Conservation (phyloP, 2,888 invertebrate species). For the Megalurothrips usitatus region DNA sequence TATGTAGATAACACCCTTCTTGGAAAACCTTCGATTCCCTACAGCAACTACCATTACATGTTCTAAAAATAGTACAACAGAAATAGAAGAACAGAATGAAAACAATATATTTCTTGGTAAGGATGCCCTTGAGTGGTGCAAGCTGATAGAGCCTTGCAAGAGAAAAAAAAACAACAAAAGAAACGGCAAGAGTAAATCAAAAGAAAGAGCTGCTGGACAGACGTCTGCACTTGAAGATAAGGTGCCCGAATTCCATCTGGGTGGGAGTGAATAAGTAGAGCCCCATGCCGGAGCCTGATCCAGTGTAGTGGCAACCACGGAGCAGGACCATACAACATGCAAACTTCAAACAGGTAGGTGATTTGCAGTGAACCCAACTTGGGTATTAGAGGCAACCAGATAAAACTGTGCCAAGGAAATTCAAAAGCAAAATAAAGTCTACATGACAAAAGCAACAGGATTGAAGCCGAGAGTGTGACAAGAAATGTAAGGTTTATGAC, state of each 20-base stretch:
- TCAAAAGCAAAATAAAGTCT: too few relatives aligned
- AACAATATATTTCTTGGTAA: background rate
- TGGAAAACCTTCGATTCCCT: too few relatives aligned
- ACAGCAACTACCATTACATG: too few relatives aligned
- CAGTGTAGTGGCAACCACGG: background rate
- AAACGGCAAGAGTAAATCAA: background rate
- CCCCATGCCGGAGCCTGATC: background rate
- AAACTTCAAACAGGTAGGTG: background rate
- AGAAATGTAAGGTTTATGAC: background rate
- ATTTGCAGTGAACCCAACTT: background rate
- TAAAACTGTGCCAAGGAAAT: too few relatives aligned
- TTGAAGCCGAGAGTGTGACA: background rate
- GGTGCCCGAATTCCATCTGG: background rate
- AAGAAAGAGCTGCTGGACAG: background rate
- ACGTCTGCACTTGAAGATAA: slow-evolving; percentile 1
- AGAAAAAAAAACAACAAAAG: slow-evolving; percentile 1
- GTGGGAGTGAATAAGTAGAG: background rate
- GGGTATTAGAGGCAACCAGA: background rate
- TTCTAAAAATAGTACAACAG: background rate
- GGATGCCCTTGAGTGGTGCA: background rate
- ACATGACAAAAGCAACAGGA: too few relatives aligned
- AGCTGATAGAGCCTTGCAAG: background rate
- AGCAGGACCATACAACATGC: background rate
- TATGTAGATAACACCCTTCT: too few relatives aligned
- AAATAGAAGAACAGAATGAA: background rate